A percentile compares a stretch with the other conserved stretches of the same genome.
These are phyloP conservation scores for Centropyge bicolor DNA, from an alignment of 2,797 vertebrate species.

Conservation along the genomic window DNA sequence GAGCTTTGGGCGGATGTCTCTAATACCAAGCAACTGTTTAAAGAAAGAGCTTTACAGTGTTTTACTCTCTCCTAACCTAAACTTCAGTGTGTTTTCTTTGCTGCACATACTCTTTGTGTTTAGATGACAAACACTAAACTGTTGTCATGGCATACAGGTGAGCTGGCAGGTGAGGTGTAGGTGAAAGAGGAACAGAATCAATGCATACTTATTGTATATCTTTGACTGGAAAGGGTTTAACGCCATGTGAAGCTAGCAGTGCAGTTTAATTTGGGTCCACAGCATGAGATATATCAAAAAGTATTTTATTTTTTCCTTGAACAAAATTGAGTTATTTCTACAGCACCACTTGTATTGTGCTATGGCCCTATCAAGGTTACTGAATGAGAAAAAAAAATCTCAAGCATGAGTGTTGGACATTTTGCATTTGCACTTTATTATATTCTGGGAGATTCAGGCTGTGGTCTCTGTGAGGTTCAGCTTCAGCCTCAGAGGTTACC, in stretches of 20 bases:
- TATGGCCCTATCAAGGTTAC: neutral
- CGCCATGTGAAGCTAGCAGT: neutral
- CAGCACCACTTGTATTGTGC: neutral
- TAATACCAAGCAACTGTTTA: conserved; percentile 44
- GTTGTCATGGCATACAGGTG: neutral
- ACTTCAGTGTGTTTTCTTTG: neutral
- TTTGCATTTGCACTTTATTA: neutral
- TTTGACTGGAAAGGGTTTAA: neutral
- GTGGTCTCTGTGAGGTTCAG: neutral
- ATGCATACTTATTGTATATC: neutral
- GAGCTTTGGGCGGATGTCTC: conserved; percentile 56
- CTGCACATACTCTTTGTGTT: conserved; percentile 27
- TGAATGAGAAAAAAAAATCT: neutral
- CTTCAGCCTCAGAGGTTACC: neutral
- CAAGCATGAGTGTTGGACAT: neutral
- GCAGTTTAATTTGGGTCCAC: neutral
- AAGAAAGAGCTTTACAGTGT: conserved; percentile 33
- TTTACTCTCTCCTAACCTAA: conserved; percentile 15
- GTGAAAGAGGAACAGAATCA: neutral
- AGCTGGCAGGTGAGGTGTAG: neutral
- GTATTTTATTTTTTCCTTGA: neutral
- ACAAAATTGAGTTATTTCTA: neutral
- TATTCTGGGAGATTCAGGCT: neutral
- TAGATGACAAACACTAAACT: conserved; percentile 26
- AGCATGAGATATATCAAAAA: neutral